Percentiles rank a stretch among this genome's conserved stretches.
Conservation (phyloP, 1,140 invertebrate genomes). For the Sminthurides bifidus region DNA sequence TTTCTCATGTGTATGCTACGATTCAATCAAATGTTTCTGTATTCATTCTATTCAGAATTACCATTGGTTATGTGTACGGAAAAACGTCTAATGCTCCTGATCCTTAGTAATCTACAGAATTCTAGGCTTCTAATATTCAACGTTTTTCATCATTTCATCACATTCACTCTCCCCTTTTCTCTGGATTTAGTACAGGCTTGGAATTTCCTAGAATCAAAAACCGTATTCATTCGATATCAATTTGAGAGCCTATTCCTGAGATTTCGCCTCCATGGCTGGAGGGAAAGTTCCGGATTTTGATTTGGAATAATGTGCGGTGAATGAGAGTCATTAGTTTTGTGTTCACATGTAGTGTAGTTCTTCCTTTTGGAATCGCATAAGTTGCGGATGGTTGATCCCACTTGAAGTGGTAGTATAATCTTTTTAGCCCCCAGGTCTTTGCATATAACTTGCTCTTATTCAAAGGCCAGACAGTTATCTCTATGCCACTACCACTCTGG, state of each 20-base stretch:
- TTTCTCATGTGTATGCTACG: no score
- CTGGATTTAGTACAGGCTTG: not conserved
- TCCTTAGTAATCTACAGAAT: no score
- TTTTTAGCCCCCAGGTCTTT: constrained; percentile 8
- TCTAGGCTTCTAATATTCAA: no score
- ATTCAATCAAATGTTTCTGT: no score
- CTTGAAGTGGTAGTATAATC: constrained; percentile 4
- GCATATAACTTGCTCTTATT: not conserved
- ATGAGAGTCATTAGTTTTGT: constrained; percentile 31
- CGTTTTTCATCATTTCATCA: not conserved
- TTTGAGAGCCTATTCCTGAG: not conserved
- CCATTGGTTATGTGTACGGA: no score
- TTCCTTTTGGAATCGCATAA: no score
- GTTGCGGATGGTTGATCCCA: constrained; percentile 18
- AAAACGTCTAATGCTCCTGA: no score
- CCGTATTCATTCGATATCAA: no score
- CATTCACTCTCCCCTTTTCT: not conserved
- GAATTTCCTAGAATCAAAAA: not conserved
- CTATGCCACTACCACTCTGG: not conserved
- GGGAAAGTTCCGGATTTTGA: constrained; percentile 19
- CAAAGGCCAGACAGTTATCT: not conserved
- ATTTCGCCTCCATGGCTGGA: constrained; percentile 1
- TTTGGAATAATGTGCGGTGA: constrained; percentile 26
- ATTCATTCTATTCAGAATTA: no score
- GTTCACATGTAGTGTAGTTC: constrained; percentile 1